These are phyloP conservation scores for Elgonia sp. DNA, from an alignment of 2,888 invertebrate species.

Conservation along the genomic window DNA sequence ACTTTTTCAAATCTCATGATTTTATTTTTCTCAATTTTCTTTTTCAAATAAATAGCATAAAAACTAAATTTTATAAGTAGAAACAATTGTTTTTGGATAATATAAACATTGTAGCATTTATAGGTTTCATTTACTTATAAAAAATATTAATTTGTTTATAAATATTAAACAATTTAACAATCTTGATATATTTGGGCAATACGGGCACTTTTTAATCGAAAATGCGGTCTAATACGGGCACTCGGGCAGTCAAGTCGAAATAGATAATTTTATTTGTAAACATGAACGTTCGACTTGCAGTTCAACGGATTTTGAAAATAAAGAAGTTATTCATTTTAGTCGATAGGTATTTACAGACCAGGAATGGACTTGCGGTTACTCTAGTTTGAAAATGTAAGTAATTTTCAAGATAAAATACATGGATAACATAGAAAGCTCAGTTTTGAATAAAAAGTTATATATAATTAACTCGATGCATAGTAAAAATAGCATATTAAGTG, in stretches of 20 bases:
- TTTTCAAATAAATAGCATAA: slow-evolving; percentile 29
- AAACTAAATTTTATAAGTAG: slow-evolving; percentile 25
- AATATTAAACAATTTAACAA: too few species aligned
- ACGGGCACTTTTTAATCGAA: slow-evolving; percentile 27
- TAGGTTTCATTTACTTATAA: too few species aligned
- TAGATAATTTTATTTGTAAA: slow-evolving; percentile 18
- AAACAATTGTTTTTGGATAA: slow-evolving; percentile 5
- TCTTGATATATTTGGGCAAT: slow-evolving; percentile 17
- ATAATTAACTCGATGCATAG: slow-evolving; percentile 11
- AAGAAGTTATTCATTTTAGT: too few species aligned
- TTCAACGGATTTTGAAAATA: too few species aligned
- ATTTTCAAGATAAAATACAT: too few species aligned
- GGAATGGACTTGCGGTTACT: too few species aligned
- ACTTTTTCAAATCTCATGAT: slow-evolving; percentile 23
- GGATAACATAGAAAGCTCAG: background rate
- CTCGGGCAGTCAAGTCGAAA: slow-evolving; percentile 16
- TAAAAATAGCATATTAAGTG: slow-evolving; percentile 21
- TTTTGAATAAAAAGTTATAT: slow-evolving; percentile 21
- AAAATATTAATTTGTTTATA: too few species aligned
- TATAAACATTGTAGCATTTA: slow-evolving; percentile 27
- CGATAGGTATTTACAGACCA: too few species aligned
- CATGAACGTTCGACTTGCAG: too few species aligned
- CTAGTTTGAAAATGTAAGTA: too few species aligned
- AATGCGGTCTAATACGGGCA: slow-evolving; percentile 25
- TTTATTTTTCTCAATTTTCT: slow-evolving; percentile 28